phyloP scores from a whole-genome alignment of 2,888 invertebrate genomes.

The Callimorpha dominula region DNA sequence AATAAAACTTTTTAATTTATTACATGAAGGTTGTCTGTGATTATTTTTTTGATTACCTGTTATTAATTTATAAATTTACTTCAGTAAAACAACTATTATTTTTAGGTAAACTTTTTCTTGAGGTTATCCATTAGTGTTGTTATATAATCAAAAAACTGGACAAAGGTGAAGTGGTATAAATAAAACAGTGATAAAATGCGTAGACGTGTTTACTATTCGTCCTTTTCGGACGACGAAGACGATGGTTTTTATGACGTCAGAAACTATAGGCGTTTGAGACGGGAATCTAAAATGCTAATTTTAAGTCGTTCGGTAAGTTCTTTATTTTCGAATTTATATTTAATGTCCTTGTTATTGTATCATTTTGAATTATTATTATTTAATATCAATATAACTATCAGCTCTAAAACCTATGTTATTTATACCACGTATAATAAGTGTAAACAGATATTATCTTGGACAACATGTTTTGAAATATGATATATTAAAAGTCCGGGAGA shows the following conservation, averaged over 20 bases:
- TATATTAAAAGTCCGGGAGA: too few relatives aligned
- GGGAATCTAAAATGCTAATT: constrained; percentile 72
- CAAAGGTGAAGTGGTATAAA: constrained; percentile 30
- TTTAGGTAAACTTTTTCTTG: too few relatives aligned
- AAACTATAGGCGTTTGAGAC: constrained; percentile 66
- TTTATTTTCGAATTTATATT: not conserved
- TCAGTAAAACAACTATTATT: not conserved
- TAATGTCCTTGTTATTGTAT: not conserved
- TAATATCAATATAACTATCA: too few relatives aligned
- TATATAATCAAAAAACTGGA: not conserved
- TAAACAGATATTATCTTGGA: too few relatives aligned
- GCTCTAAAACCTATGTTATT: too few relatives aligned
- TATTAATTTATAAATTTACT: not conserved
- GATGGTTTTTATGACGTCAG: constrained; percentile 54
- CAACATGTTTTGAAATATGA: too few relatives aligned
- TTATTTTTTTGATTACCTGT: not conserved
- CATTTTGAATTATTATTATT: not conserved
- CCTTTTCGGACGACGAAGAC: constrained; percentile 63
- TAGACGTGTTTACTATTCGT: constrained; percentile 62
- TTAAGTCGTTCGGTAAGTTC: constrained; percentile 70
- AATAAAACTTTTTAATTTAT: not conserved
- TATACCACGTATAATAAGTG: too few relatives aligned
- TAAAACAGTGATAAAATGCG: constrained; percentile 63
- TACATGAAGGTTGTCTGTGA: not conserved
- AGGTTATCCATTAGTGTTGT: not conserved